phyloP scores from a whole-genome alignment of 2,888 invertebrate species.

The Tetramorium bicarinatum region DNA sequence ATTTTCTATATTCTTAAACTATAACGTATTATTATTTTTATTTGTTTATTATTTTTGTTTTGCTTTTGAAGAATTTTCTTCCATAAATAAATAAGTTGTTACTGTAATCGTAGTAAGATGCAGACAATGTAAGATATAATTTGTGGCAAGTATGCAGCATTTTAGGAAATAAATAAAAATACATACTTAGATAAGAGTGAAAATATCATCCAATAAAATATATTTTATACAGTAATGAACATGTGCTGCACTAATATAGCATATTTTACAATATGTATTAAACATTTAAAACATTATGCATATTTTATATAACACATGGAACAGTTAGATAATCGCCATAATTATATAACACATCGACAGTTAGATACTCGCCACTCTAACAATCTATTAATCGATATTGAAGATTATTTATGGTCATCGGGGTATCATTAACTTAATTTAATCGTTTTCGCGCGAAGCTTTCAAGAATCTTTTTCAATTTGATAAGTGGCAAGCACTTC shows the following conservation, averaged over 20 bases:
- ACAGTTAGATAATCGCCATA: neutral
- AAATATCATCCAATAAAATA: neutral
- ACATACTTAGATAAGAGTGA: too few species aligned
- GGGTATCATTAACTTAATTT: slow-evolving; percentile 10
- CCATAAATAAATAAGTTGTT: neutral
- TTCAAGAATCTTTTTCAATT: slow-evolving; percentile 27
- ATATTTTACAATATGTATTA: neutral
- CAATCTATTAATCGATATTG: slow-evolving; percentile 6
- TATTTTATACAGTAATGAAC: neutral
- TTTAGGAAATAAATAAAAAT: too few species aligned
- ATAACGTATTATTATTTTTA: neutral
- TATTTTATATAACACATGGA: neutral
- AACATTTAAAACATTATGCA: neutral
- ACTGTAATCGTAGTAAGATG: neutral
- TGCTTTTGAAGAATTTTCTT: neutral
- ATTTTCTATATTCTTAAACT: neutral
- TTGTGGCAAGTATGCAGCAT: neutral
- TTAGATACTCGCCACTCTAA: neutral
- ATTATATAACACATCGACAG: neutral
- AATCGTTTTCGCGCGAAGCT: neutral
- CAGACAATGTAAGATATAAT: neutral
- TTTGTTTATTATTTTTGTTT: neutral
- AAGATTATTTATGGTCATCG: neutral
- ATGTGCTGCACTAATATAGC: neutral
- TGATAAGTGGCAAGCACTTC: slow-evolving; percentile 36